Evolutionary conservation across 2,113 vertebrate genomes (phyloP), one percentile per base, ranked within the genome.

Genomic region (Lepisosteus oculatus): DNA sequence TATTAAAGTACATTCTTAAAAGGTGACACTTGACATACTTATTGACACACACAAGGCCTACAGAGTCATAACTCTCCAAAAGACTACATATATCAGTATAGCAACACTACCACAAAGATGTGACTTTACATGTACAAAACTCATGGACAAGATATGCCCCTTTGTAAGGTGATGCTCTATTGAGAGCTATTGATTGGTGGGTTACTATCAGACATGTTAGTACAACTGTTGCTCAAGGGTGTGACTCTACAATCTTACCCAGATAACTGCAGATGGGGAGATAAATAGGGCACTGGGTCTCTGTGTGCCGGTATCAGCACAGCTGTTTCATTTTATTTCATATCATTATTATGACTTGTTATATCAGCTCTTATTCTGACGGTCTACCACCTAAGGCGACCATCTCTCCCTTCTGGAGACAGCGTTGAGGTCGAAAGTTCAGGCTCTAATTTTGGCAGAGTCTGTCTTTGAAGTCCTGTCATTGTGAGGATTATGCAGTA

Each of bases 391-490:
- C 55, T 14, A 43, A 51, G 12, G 17, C 15, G 43, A 14, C 29
- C 57, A 9, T 42, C 15, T 69, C 43, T 61, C 41, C 4, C 43
- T 8, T 41, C 13, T 55, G 42, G 15, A 55, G 63, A 57, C n/a
- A 15, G 55, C 6, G 56, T 8, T n/a, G 2, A 9, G 71, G 55
- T 51, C 13, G 55, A 72, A 56, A 65, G 63, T 65, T 45, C 71
- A 66, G 54, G 4, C 3, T 43, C 62, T 14, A 41, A 55, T 13
- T 65, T 43, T 54, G 63, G 13, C n/a, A 55, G 5, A 5, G 47
- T 9, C 47, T 51, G 47, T 9, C 9, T 66, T 57, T 29, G 2
- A 59, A 29, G n/a, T 9, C 14, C 44, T 61, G 57, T 61, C 29
- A 44, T 14, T 66, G 54, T 29, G 43, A 65, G 8, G 17, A 9